These are phyloP conservation scores for Drosophila demipolita DNA, from an alignment of 2,888 invertebrate species.

Conservation along the genomic window DNA sequence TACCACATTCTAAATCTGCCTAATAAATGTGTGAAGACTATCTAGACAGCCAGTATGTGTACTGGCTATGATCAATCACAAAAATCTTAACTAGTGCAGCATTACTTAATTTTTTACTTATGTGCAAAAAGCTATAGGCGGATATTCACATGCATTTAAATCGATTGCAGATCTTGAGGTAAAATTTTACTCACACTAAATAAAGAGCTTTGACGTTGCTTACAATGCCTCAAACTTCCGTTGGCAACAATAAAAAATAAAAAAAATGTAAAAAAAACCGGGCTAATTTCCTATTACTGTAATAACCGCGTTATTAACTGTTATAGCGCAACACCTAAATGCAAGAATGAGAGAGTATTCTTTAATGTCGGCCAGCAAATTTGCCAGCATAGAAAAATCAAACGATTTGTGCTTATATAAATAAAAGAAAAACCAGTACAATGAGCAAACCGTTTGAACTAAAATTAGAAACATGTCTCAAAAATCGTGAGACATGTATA, in stretches of 20 bases:
- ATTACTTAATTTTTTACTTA: background rate
- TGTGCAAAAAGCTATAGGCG: slow-evolving; percentile 25
- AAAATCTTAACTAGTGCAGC: background rate
- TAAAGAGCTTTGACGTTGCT: slow-evolving; percentile 40
- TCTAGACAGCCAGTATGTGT: too few relatives aligned
- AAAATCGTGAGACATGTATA: slow-evolving; percentile 63
- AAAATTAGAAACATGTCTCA: slow-evolving; percentile 67
- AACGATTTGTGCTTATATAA: slow-evolving; percentile 56
- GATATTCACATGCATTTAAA: slow-evolving; percentile 61
- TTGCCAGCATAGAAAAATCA: slow-evolving; percentile 48
- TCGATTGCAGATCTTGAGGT: slow-evolving; percentile 49
- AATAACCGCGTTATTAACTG: slow-evolving; percentile 71
- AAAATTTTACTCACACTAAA: slow-evolving; percentile 50
- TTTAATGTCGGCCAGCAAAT: slow-evolving; percentile 22
- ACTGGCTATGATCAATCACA: background rate
- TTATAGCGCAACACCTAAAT: slow-evolving; percentile 57
- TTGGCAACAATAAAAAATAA: slow-evolving; percentile 25
- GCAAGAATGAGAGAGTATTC: slow-evolving; percentile 29
- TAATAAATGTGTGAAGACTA: background rate
- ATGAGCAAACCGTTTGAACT: slow-evolving; percentile 41
- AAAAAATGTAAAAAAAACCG: slow-evolving; percentile 54
- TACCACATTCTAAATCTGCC: background rate
- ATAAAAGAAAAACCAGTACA: slow-evolving; percentile 65
- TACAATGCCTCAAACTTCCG: slow-evolving; percentile 66
- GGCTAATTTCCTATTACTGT: slow-evolving; percentile 77